Evolutionary conservation across 2,113 vertebrate genomes (phyloP).

Genomic region (Cavia porcellus): DNA sequence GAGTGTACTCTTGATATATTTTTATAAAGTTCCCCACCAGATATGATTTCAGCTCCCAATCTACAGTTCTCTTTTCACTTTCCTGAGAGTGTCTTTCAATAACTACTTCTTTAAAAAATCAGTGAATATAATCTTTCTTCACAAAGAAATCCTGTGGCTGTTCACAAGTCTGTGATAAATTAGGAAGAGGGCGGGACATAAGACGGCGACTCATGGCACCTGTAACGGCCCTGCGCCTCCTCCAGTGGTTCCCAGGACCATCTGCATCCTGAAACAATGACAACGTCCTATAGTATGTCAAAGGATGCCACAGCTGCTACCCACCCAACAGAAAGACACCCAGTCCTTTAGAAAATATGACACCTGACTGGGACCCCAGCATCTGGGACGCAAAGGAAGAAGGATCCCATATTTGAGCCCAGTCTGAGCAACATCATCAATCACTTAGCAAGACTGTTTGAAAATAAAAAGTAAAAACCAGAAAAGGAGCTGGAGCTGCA

Average conservation of each 20-base stretch:
- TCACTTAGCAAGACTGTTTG: neutral
- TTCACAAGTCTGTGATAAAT: constrained; percentile 28
- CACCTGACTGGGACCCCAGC: neutral
- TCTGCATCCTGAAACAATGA: constrained; percentile 22
- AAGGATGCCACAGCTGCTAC: neutral
- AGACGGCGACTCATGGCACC: neutral
- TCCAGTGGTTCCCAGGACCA: neutral
- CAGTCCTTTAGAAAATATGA: neutral
- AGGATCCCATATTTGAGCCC: neutral
- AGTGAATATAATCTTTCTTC: constrained; percentile 4
- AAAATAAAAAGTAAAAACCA: neutral
- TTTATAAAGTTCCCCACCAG: neutral
- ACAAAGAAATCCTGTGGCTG: neutral
- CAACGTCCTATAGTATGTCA: neutral
- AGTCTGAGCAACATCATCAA: neutral
- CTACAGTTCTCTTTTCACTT: constrained; percentile 36
- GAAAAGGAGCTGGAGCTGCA: neutral
- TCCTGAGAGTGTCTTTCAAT: constrained; percentile 6
- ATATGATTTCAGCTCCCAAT: neutral
- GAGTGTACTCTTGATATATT: neutral
- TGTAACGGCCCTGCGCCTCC: neutral
- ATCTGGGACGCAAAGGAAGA: neutral
- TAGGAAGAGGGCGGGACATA: neutral
- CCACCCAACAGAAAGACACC: constrained; percentile 48
- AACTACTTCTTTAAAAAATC: constrained; percentile 31